phyloP scores from a whole-genome alignment of 1,140 invertebrate species.

The Drosophila baimaii region DNA sequence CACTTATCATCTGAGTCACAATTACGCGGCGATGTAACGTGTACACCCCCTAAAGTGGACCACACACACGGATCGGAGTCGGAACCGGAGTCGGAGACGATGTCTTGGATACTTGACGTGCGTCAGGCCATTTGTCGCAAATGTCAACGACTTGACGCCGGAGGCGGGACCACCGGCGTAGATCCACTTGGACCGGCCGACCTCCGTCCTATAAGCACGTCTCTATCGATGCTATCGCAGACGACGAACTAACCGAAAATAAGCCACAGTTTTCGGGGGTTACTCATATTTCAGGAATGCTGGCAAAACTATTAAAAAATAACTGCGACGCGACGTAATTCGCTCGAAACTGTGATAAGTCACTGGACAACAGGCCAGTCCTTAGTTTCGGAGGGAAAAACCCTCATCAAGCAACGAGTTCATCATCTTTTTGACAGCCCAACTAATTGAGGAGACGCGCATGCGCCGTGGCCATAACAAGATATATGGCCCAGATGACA shows the following conservation, averaged over 20 bases:
- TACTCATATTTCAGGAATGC: constrained; percentile 81
- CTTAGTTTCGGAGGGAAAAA: constrained; percentile 48
- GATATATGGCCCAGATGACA: constrained; percentile 80
- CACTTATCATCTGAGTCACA: constrained; percentile 43
- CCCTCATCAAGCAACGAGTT: constrained; percentile 84
- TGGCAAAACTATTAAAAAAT: constrained; percentile 77
- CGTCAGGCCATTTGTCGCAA: constrained; percentile 77
- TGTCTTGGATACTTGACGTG: constrained; percentile 63
- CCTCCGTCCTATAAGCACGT: constrained; percentile 59
- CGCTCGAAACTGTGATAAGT: constrained; percentile 82
- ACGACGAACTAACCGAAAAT: constrained; percentile 61
- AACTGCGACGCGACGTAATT: constrained; percentile 73
- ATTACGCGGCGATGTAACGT: constrained; percentile 54
- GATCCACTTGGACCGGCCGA: constrained; percentile 32
- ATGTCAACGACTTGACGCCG: constrained; percentile 80
- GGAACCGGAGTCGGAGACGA: background rate
- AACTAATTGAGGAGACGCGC: constrained; percentile 83
- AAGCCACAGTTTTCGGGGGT: constrained; percentile 26
- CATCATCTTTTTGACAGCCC: constrained; percentile 84
- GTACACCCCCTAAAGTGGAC: constrained; percentile 69
- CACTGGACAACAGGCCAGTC: constrained; percentile 61
- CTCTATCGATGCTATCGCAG: constrained; percentile 67
- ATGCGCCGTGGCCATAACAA: constrained; percentile 76
- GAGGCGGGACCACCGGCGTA: constrained; percentile 60
- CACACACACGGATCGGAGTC: constrained; percentile 53